phyloP scores from a whole-genome alignment of 2,888 invertebrate species.

The Drosophila anceps region DNA sequence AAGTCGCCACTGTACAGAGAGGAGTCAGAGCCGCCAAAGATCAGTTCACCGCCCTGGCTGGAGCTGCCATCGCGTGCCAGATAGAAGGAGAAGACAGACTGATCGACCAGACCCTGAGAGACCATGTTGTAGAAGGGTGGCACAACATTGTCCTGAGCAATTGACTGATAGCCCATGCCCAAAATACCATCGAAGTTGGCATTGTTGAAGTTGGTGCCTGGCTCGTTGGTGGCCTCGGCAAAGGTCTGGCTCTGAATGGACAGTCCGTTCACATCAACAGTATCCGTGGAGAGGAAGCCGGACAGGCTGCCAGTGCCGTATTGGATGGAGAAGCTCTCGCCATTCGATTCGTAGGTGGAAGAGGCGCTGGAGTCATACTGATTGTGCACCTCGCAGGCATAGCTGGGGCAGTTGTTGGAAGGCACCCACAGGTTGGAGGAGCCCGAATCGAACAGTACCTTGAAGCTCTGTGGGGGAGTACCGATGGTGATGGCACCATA shows the following conservation, averaged over 20 bases:
- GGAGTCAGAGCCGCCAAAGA: conserved; percentile 97
- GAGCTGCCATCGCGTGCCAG: conserved; percentile 88
- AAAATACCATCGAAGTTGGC: conserved; percentile 99
- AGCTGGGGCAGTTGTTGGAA: conserved; percentile 95
- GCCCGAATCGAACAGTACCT: conserved; percentile 98
- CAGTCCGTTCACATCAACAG: conserved; percentile 89
- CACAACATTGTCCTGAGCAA: conserved; percentile 94
- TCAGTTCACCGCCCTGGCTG: conserved; percentile 89
- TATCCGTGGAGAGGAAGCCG: conserved; percentile 96
- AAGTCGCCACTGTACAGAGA: conserved; percentile 89
- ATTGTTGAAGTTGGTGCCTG: conserved; percentile 96
- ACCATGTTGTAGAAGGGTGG: conserved; percentile 97
- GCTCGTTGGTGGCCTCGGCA: conserved; percentile 96
- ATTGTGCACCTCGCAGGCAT: conserved; percentile 96
- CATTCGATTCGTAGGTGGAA: conserved; percentile 92
- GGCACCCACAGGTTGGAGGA: conserved; percentile 99
- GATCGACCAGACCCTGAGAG: conserved; percentile 88
- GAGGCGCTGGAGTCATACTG: conserved; percentile 96
- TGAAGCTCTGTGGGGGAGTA: conserved; percentile 94
- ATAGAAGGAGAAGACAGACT: conserved; percentile 96
- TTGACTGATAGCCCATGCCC: conserved; percentile 94
- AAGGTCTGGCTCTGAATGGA: conserved; percentile 92
- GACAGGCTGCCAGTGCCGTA: conserved; percentile 98
- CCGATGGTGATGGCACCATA: conserved; percentile 97
- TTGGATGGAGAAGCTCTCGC: conserved; percentile 94